Evolutionary conservation across 1,140 invertebrate species (phyloP).

Genomic region (Latrodectus geometricus): DNA sequence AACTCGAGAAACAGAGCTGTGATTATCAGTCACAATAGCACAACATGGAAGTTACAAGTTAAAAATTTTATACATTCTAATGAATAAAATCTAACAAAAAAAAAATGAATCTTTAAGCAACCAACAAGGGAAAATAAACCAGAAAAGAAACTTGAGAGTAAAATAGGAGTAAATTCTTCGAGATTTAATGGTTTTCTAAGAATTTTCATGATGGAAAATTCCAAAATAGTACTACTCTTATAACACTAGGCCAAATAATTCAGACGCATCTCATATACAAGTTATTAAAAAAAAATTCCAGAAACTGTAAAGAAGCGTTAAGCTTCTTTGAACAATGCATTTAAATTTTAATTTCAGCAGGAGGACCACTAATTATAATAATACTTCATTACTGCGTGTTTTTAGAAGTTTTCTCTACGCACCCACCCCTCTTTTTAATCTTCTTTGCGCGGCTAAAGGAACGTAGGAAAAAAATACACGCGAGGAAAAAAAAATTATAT

Average conservation of each 20-base stretch:
- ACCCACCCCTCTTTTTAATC: conserved; percentile 20
- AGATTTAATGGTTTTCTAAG: too few relatives aligned
- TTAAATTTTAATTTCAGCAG: conserved; percentile 59
- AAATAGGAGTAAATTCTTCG: too few relatives aligned
- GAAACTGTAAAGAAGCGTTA: not conserved
- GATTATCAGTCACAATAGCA: too few relatives aligned
- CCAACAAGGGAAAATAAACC: not conserved
- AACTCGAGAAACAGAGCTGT: too few relatives aligned
- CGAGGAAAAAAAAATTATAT: not conserved
- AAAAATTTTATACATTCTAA: too few relatives aligned
- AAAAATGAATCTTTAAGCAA: too few relatives aligned
- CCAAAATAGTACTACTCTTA: too few relatives aligned
- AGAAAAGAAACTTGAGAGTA: too few relatives aligned
- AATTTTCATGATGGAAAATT: too few relatives aligned
- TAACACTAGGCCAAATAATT: not conserved
- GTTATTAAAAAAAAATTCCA: not conserved
- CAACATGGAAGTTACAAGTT: too few relatives aligned
- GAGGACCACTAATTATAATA: conserved; percentile 60
- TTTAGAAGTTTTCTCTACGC: conserved; percentile 1
- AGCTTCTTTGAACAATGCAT: conserved; percentile 13
- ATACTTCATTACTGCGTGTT: conserved; percentile 55
- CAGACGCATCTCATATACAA: not conserved
- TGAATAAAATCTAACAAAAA: too few relatives aligned
- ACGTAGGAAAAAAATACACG: conserved; percentile 5
- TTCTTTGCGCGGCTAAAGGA: conserved; percentile 10